These are phyloP conservation scores for Tachysurus fulvidraco DNA, from an alignment of 2,113 vertebrate species.

Conservation along the genomic window DNA sequence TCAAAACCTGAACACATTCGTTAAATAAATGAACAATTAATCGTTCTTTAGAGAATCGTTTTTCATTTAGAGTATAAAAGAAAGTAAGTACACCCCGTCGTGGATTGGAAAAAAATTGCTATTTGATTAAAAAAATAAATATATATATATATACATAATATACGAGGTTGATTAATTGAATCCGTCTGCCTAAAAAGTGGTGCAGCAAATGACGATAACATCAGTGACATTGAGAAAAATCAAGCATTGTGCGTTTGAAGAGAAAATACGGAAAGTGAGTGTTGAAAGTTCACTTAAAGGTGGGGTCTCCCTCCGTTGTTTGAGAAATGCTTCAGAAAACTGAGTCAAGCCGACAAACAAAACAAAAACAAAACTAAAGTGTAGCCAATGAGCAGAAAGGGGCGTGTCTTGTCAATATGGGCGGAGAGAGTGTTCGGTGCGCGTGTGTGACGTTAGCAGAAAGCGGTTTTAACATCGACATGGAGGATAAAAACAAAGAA, in stretches of 20 bases:
- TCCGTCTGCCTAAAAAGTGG: neutral
- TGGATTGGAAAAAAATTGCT: neutral
- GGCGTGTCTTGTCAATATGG: too few relatives aligned
- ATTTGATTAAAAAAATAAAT: neutral
- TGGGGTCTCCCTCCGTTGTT: too few relatives aligned
- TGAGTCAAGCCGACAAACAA: neutral
- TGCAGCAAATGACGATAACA: neutral
- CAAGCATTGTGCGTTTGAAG: neutral
- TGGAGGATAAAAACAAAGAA: too few relatives aligned
- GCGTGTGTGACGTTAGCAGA: too few relatives aligned
- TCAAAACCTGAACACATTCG: neutral
- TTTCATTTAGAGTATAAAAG: neutral
- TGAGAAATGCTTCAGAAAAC: too few relatives aligned
- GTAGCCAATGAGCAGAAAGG: too few relatives aligned
- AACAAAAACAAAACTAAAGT: too few relatives aligned
- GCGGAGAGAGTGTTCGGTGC: too few relatives aligned
- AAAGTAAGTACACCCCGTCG: neutral
- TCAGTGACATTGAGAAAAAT: neutral
- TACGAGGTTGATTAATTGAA: neutral
- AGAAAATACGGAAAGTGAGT: neutral
- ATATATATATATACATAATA: neutral
- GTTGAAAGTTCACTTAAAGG: too few relatives aligned
- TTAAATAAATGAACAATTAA: neutral
- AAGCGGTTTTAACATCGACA: too few relatives aligned
- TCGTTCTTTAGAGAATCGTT: neutral